Conservation (phyloP, 2,797 vertebrate species). For the Anomalospiza imberbis region DNA sequence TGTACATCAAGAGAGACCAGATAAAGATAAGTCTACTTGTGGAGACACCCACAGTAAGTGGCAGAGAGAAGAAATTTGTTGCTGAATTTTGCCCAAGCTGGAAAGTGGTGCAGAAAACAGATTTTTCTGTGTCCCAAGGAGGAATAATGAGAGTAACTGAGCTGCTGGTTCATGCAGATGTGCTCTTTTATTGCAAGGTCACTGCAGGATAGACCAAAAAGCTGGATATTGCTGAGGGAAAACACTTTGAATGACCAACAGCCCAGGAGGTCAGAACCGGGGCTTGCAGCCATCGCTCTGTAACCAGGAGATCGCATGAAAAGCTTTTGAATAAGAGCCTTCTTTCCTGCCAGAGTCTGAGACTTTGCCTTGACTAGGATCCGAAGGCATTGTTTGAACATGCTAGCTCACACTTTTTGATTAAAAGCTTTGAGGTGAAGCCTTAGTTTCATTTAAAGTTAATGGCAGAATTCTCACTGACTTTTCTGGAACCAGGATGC, state of each 20-base stretch:
- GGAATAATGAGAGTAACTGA: background rate
- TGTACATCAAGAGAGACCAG: background rate
- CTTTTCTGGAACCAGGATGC: constrained; percentile 3
- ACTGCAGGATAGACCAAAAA: background rate
- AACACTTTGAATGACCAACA: background rate
- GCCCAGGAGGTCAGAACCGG: background rate
- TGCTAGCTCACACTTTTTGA: constrained; percentile 51
- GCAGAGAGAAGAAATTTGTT: background rate
- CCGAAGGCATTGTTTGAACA: constrained; percentile 32
- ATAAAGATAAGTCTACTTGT: background rate
- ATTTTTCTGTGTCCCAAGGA: background rate
- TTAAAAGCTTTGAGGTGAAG: constrained; percentile 41
- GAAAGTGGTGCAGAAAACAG: background rate
- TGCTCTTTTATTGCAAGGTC: background rate
- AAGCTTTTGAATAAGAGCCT: background rate
- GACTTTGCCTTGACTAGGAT: background rate
- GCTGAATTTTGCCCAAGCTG: background rate
- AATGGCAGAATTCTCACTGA: constrained; percentile 47
- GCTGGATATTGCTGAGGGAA: background rate
- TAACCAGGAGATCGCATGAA: background rate
- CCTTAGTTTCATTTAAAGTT: constrained; percentile 20
- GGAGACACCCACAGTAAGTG: background rate
- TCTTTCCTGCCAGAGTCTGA: background rate
- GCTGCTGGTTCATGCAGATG: background rate
- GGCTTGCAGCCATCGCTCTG: background rate